Percentiles rank a stretch among this genome's conserved stretches.
These are phyloP conservation scores for Carassius auratus DNA, from an alignment of 2,113 vertebrate species.

Conservation along the genomic window DNA sequence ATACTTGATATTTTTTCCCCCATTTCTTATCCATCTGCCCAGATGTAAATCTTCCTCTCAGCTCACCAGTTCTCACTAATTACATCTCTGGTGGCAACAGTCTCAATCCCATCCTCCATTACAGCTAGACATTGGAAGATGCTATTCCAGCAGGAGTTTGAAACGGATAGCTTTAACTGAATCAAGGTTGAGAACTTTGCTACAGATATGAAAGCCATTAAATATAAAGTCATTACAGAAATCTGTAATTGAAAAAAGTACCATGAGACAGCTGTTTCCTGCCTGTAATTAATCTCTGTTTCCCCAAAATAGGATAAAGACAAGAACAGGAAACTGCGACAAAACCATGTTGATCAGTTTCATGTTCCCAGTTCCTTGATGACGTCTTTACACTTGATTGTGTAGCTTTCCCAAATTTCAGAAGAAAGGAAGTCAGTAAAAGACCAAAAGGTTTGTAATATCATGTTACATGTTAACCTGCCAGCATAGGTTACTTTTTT, in stretches of 20 bases:
- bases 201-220: not conserved
- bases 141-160: not conserved
- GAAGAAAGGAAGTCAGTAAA: not conserved
- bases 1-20: not conserved
- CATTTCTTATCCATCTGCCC: not conserved
- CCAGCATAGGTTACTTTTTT: not conserved
- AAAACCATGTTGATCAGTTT: conserved; percentile 1
- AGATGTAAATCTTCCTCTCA: not conserved
- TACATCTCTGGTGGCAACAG: conserved; percentile 17
- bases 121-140: not conserved
- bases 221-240: not conserved
- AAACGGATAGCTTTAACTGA: not conserved
- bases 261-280: conserved; percentile 18
- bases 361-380: not conserved
- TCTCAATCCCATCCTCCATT: not conserved
- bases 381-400: not conserved
- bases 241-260: conserved; percentile 16
- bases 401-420: not conserved
- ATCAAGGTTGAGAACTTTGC: not conserved
- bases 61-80: conserved; percentile 4
- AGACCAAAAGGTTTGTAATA: not conserved
- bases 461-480: not conserved
- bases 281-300: conserved; percentile 5
- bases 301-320: conserved; percentile 19
- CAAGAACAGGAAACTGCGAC: conserved; percentile 12